These are phyloP conservation scores for Machimus rusticus DNA, from an alignment of 2,888 invertebrate species.

Conservation along the genomic window DNA sequence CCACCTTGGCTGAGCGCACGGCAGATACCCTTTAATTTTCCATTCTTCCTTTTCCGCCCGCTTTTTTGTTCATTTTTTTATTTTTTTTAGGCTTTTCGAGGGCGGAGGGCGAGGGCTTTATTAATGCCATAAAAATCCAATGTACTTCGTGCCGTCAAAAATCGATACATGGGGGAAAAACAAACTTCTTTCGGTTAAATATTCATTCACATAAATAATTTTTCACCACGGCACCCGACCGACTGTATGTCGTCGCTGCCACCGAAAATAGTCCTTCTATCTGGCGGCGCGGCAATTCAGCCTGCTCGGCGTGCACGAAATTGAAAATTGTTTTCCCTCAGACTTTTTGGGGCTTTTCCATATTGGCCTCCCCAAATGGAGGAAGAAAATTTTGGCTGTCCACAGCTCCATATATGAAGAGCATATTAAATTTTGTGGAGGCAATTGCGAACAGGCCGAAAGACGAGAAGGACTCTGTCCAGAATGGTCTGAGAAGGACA, in stretches of 20 bases:
- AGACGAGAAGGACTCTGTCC: neutral
- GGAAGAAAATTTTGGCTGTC: neutral
- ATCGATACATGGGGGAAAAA: neutral
- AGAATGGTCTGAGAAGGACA: neutral
- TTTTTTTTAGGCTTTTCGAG: neutral
- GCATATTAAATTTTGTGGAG: neutral
- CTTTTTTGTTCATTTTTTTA: neutral
- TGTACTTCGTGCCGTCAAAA: conserved; percentile 12
- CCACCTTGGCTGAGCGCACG: neutral
- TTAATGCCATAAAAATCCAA: neutral
- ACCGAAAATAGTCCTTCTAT: neutral
- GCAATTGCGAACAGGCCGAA: neutral
- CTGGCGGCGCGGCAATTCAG: neutral
- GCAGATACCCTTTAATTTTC: neutral
- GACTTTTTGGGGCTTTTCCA: neutral
- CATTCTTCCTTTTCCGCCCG: neutral
- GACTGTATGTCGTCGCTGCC: neutral
- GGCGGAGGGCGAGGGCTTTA: neutral
- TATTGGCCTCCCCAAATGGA: neutral
- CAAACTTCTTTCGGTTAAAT: neutral
- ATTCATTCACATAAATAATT: conserved; percentile 18
- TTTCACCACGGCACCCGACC: neutral
- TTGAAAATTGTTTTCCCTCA: neutral
- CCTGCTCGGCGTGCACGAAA: neutral
- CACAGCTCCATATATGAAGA: neutral